Percentiles rank a stretch among this genome's conserved stretches.
These are phyloP conservation scores for Drepanosiphum platanoidis DNA, from an alignment of 2,888 invertebrate genomes.

Conservation along the genomic window DNA sequence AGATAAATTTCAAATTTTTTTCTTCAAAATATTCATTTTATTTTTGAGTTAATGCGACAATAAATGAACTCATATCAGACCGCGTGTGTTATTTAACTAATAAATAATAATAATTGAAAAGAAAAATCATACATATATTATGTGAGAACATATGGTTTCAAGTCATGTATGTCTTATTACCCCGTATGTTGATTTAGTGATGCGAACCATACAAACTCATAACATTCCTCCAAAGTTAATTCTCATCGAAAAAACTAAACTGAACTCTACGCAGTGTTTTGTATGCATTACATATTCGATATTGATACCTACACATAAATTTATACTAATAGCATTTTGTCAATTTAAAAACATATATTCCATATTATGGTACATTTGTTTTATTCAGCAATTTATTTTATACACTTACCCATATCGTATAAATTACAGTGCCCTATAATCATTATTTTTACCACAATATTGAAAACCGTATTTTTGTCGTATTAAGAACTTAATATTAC, in stretches of 20 bases:
- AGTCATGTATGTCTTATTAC: no score
- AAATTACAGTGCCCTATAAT: background rate
- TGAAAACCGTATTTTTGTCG: background rate
- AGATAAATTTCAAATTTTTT: no score
- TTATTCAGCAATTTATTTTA: background rate
- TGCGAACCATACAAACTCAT: background rate
- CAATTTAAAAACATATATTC: no score
- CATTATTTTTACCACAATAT: no score
- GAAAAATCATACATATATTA: no score
- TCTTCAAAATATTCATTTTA: background rate
- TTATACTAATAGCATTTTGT: no score
- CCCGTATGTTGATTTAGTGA: conserved; percentile 21
- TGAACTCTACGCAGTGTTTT: background rate
- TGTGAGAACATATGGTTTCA: conserved; percentile 37
- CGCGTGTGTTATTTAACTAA: background rate
- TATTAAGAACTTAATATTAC: background rate
- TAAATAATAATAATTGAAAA: conserved; percentile 9
- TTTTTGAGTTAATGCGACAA: background rate
- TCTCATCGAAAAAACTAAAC: background rate
- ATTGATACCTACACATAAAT: background rate
- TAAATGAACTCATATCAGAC: background rate
- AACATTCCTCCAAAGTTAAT: conserved; percentile 1
- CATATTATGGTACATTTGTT: background rate
- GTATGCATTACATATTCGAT: background rate
- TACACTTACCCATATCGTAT: background rate